phyloP scores from a whole-genome alignment of 2,888 invertebrate genomes.

The Drosophila infuscata region DNA sequence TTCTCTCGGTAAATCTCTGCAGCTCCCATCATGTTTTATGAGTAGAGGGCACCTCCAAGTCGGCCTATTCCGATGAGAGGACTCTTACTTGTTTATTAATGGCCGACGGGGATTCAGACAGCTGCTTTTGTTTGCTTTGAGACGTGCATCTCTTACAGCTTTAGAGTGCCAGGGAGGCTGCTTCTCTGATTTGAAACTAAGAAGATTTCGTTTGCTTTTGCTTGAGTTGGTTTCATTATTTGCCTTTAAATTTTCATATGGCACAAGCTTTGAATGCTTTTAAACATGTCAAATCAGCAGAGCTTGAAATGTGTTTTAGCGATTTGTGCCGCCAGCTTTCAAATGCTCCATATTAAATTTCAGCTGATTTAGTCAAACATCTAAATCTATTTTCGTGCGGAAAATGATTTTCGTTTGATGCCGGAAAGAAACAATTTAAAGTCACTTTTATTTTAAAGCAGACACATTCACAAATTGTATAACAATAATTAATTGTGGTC shows the following conservation, averaged over 20 bases:
- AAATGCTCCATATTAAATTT: slow-evolving; percentile 18
- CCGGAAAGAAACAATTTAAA: slow-evolving; percentile 3
- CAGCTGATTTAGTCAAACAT: not conserved
- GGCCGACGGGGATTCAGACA: slow-evolving; percentile 16
- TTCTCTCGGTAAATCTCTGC: not conserved
- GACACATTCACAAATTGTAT: slow-evolving; percentile 54
- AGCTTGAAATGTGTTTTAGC: slow-evolving; percentile 46
- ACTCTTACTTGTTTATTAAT: slow-evolving; percentile 15
- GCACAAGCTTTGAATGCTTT: slow-evolving; percentile 52
- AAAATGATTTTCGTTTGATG: slow-evolving; percentile 10
- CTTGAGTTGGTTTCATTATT: slow-evolving; percentile 52
- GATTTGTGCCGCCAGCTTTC: slow-evolving; percentile 11
- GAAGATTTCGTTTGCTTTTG: slow-evolving; percentile 70
- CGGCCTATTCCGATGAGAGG: slow-evolving; percentile 2
- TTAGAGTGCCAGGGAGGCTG: slow-evolving; percentile 13
- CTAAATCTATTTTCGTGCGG: slow-evolving; percentile 3
- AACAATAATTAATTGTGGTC: slow-evolving; percentile 66
- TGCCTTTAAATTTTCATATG: slow-evolving; percentile 48
- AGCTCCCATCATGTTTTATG: not conserved
- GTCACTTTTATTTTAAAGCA: slow-evolving; percentile 45
- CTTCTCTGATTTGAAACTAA: slow-evolving; percentile 43
- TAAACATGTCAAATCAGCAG: slow-evolving; percentile 28
- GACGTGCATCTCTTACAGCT: slow-evolving; percentile 12
- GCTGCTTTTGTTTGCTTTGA: slow-evolving; percentile 22
- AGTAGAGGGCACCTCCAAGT: not conserved